Base-by-base conservation (phyloP, 2,113 vertebrate species). In the Heliornis fulica region DNA sequence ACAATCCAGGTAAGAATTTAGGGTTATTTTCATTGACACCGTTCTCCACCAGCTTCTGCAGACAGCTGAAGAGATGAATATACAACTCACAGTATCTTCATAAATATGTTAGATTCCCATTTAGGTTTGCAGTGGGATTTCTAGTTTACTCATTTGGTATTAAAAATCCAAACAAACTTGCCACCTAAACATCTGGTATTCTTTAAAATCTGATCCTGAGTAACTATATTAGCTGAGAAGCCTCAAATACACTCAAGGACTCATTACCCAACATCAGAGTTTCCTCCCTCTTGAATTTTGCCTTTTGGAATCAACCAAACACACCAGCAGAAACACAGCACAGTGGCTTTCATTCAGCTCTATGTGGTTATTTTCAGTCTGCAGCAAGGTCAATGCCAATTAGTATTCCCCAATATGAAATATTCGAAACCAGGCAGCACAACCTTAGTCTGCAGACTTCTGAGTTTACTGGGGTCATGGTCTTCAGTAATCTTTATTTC, bases 401-500 rank as follows among this genome's bases (percentile, higher is more conserved):
- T 1, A 68, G 31, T 66, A 76, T 89, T 71, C 34, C 77, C 40
- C 70, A 70, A 26, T 19, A 87, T 13, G 74, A 79, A 84, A 84
- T 61, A 85, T n/a, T 80, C 78, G 79, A 84, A 96, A 61, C 45
- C 50, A 87, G 26, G 36, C 74, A 82, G 79, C 70, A 64, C 36
- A 28, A 15, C 20, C 25, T 57, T 19, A 69, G 20, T 41, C 78
- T 57, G 18, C 84, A 69, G 48, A n/a, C 22, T 80, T 38, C 74
- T 38, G 65, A n/a, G 59, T n/a, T 71, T 61, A 40, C 53, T 31
- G 57, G 43, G 81, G 61, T 76, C 72, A 75, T 87, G 40, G 72
- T 75, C 41, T 57, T 88, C 83, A 54, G 15, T 68, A 70, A 75
- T 53, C 31, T 82, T 76, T 93, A 91, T 50, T 91, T 68, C 82